A percentile compares a stretch with the other conserved stretches of the same genome.
phyloP scores from a whole-genome alignment of 2,888 invertebrate species.

The Sialis lutaria region DNA sequence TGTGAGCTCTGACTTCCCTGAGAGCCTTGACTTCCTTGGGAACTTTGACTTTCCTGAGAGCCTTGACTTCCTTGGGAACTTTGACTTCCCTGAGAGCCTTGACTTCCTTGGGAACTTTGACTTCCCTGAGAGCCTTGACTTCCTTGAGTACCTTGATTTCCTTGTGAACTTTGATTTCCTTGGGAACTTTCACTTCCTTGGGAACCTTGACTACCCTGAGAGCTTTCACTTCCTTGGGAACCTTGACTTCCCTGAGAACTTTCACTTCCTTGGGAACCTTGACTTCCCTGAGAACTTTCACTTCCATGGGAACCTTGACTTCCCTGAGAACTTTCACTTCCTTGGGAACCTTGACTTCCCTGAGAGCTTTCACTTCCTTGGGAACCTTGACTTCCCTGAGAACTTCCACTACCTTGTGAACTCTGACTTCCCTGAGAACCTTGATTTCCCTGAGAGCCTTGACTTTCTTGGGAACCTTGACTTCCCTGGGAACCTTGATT shows the following conservation, averaged over 20 bases:
- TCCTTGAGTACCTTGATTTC: constrained; percentile 13
- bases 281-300: constrained; percentile 8
- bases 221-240: constrained; percentile 8
- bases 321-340: constrained; percentile 1
- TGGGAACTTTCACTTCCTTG: constrained; percentile 13
- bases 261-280: constrained; percentile 8
- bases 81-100: constrained; percentile 8
- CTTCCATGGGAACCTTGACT: constrained; percentile 10
- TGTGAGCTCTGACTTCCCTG: constrained; percentile 1
- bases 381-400: constrained; percentile 14
- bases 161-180: constrained; percentile 40
- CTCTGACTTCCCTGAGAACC: constrained; percentile 18
- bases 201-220: constrained; percentile 9
- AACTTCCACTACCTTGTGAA: constrained; percentile 44
- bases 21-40: neutral
- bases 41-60: constrained; percentile 3
- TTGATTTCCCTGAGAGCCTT: constrained; percentile 6
- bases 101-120: constrained; percentile 7
- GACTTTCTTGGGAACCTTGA: constrained; percentile 6
- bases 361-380: constrained; percentile 8
- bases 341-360: constrained; percentile 1
- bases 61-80: neutral
- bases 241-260: constrained; percentile 10
- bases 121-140: constrained; percentile 11
- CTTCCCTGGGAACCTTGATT: constrained; percentile 8